Base-by-base conservation (phyloP, 2,797 vertebrate species). In the Vipera ursinii region DNA sequence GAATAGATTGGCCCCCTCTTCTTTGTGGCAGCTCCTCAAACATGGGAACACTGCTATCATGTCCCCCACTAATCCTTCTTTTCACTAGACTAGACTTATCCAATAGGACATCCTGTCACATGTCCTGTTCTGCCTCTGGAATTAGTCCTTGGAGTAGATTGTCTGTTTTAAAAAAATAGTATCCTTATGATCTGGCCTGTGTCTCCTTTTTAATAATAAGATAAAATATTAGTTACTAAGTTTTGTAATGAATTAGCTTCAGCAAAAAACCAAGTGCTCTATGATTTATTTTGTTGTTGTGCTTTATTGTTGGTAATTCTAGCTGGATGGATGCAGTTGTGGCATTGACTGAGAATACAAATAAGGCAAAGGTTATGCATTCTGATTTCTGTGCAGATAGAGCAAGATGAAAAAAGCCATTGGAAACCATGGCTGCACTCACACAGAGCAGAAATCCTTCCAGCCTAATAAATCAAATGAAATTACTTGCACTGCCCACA, bases 401-500 rank as follows among this genome's bases (percentile, higher is more conserved):
- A 53, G 26, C n/a, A 86, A 92, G 6, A 32, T 24, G 87, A 85
- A 24, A 28, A 44, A 6, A 9, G 32, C 87, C 53, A 90, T 26
- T 24, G 85, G 3, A 89, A 94, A 44, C 20, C 91, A 20, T 0
- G 48, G 17, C 32, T 78, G 90, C 87, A 6, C 44, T 78, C 28
- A 93, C 87, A 90, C 13, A 0, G 20, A 91, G 7, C 5, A 87
- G 22, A 82, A 44, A 13, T 61, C 44, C 14, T 82, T 59, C 24
- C 15, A 65, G 60, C n/a, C 60, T 55, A 61, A 38, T 56, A 53
- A 26, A 59, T 32, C 12, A 94, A 87, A 14, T 10, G 87, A 89
- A 55, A 87, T 63, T 57, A 24, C 56, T 82, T 89, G 91, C 55
- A 28, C 55, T 61, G 17, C 82, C 92, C 10, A 94, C 85, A 94